A percentile compares a stretch with the other conserved stretches of the same genome.
Evolutionary conservation across 2,113 vertebrate species (phyloP).

Genomic region (Siphamia tubifer): DNA sequence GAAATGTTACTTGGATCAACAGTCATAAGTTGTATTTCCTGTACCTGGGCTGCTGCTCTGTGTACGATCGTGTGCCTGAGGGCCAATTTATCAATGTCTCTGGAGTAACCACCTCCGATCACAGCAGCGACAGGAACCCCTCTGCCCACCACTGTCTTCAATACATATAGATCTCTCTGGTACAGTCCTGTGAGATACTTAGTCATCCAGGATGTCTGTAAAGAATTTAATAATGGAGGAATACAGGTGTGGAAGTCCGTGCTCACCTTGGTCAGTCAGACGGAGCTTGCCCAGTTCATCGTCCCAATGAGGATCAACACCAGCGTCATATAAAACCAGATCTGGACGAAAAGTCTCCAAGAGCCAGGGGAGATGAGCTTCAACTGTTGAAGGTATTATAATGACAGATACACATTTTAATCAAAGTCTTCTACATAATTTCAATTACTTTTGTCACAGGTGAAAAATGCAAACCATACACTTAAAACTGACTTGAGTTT

Average conservation of each 20-base stretch:
- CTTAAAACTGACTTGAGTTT: too few species aligned
- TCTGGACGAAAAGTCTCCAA: slow-evolving; percentile 67
- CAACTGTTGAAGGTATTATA: slow-evolving; percentile 30
- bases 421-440: too few species aligned
- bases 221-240: background rate
- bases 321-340: slow-evolving; percentile 65
- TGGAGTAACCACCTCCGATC: slow-evolving; percentile 70
- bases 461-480: too few species aligned
- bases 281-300: slow-evolving; percentile 66
- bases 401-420: too few species aligned
- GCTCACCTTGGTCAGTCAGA: slow-evolving; percentile 62
- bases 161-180: slow-evolving; percentile 65
- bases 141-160: slow-evolving; percentile 53
- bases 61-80: slow-evolving; percentile 71
- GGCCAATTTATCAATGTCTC: slow-evolving; percentile 58
- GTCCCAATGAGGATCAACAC: slow-evolving; percentile 66
- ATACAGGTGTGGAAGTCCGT: background rate
- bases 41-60: slow-evolving; percentile 69
- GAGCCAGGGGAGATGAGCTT: slow-evolving; percentile 60
- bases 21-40: background rate
- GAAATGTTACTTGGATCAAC: background rate
- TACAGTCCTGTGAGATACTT: slow-evolving; percentile 49
- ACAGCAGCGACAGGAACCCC: slow-evolving; percentile 64
- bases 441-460: too few species aligned
- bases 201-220: background rate